Evolutionary conservation across 2,888 invertebrate genomes (phyloP).

Genomic region (Seira ritae): DNA sequence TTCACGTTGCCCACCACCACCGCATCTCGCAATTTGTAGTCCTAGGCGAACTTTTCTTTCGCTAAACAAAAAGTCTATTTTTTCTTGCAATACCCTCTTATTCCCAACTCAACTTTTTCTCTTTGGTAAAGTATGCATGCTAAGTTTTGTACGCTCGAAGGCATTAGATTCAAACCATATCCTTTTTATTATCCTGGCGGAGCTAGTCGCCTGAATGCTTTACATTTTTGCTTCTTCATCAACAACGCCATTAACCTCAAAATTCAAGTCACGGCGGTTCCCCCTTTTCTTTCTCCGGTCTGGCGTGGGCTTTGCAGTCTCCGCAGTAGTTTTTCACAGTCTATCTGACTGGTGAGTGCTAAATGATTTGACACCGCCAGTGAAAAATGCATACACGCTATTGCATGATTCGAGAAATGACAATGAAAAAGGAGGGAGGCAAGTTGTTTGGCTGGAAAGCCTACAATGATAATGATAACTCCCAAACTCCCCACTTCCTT

Average conservation of each 20-base stretch:
- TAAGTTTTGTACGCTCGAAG: background rate
- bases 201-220: background rate
- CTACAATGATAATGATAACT: too few species aligned
- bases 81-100: background rate
- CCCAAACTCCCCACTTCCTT: background rate
- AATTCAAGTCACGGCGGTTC: constrained; percentile 21
- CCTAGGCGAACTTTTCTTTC: too few species aligned
- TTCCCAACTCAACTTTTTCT: background rate
- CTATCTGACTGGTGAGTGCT: background rate
- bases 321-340: background rate
- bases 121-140: background rate
- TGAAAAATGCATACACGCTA: background rate
- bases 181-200: background rate
- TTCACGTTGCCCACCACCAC: too few species aligned
- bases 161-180: background rate
- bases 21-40: too few species aligned
- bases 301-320: background rate
- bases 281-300: background rate
- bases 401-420: background rate
- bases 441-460: background rate
- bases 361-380: constrained; percentile 10
- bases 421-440: background rate
- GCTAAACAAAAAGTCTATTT: background rate
- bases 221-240: constrained; percentile 15
- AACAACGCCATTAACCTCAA: constrained; percentile 24